These are phyloP conservation scores for Laticauda laticaudata DNA, from an alignment of 2,113 vertebrate genomes.

Conservation along the genomic window DNA sequence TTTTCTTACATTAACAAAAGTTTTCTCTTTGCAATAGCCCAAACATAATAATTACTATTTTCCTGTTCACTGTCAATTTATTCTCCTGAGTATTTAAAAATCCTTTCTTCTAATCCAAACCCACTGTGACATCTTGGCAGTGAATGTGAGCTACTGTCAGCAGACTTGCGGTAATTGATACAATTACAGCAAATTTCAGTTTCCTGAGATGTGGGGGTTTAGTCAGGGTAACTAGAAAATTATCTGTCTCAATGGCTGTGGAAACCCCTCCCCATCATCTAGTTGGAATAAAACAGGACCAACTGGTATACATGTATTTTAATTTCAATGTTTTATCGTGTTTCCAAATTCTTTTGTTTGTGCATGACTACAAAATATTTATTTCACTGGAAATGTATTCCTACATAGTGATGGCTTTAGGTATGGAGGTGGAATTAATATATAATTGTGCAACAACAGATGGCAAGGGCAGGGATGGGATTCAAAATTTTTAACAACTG, in stretches of 20 bases:
- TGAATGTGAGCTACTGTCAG: conserved; percentile 36
- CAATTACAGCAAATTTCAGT: conserved; percentile 36
- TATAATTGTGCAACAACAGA: neutral
- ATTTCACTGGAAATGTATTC: neutral
- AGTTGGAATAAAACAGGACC: neutral
- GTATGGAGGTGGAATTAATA: neutral
- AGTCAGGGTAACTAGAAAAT: conserved; percentile 35
- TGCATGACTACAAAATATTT: neutral
- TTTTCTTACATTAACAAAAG: neutral
- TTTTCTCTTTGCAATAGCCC: conserved; percentile 30
- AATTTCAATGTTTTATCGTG: neutral
- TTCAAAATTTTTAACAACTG: too few relatives aligned
- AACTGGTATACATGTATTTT: neutral
- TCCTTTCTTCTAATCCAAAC: conserved; percentile 43
- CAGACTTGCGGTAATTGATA: conserved; percentile 47
- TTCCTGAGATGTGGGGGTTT: conserved; percentile 42
- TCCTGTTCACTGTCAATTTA: conserved; percentile 40
- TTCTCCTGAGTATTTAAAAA: conserved; percentile 32
- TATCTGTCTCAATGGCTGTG: neutral
- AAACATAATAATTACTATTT: conserved; percentile 48
- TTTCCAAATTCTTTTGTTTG: neutral
- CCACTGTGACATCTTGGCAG: conserved; percentile 36
- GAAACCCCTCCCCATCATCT: neutral
- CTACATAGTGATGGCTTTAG: neutral
- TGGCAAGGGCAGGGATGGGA: neutral